phyloP scores from a whole-genome alignment of 1,140 invertebrate genomes.

The Proctacanthus coquilletti region DNA sequence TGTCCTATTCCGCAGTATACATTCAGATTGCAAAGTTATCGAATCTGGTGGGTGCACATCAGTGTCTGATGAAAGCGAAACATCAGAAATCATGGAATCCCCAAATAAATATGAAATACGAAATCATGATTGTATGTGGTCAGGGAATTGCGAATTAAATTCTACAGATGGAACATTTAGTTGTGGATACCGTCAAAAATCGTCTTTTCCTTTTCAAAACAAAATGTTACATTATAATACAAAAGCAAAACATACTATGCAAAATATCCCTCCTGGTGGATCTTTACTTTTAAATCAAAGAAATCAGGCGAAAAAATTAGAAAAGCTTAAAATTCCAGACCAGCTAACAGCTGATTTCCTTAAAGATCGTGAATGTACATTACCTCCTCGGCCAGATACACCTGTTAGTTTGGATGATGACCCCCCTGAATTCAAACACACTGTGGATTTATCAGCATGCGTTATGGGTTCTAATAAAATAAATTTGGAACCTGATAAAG shows the following conservation, averaged over 20 bases:
- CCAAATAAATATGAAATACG: slow-evolving; percentile 25
- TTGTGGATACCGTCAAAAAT: neutral
- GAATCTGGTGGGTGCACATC: neutral
- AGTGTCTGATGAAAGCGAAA: neutral
- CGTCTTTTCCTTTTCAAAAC: neutral
- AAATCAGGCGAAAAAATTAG: slow-evolving; percentile 7
- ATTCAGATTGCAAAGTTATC: neutral
- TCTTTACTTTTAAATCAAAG: slow-evolving; percentile 20
- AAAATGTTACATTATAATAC: neutral
- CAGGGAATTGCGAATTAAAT: slow-evolving; percentile 34
- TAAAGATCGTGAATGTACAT: slow-evolving; percentile 2
- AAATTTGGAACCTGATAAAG: slow-evolving; percentile 12
- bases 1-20: too few relatives aligned
- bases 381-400: slow-evolving; percentile 13
- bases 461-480: slow-evolving; percentile 28
- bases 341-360: slow-evolving; percentile 1
- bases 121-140: slow-evolving; percentile 54
- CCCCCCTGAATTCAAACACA: slow-evolving; percentile 15
- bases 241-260: slow-evolving; percentile 8
- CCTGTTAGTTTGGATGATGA: slow-evolving; percentile 16
- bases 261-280: slow-evolving; percentile 20
- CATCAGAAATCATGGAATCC: neutral
- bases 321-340: neutral
- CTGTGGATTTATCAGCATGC: slow-evolving; percentile 23
- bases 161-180: neutral